These are phyloP conservation scores for Phyllotis vaccarum DNA, from an alignment of 2,797 vertebrate species.

Conservation along the genomic window DNA sequence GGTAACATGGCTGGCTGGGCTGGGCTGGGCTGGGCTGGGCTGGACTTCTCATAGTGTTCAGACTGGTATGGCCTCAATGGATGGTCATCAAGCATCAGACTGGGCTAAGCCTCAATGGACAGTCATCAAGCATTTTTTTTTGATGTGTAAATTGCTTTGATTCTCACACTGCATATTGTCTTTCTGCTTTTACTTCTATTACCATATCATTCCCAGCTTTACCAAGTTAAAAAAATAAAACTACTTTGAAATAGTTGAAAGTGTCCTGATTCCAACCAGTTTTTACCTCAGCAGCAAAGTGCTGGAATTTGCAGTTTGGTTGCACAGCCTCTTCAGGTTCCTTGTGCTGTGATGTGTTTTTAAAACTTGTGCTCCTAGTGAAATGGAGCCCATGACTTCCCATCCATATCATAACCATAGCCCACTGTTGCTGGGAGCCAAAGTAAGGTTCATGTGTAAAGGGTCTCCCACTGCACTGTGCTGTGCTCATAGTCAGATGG, in stretches of 20 bases:
- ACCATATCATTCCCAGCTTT: background rate
- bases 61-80: background rate
- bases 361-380: background rate
- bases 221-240: background rate
- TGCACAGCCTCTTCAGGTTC: background rate
- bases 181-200: constrained; percentile 1
- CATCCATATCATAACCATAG: background rate
- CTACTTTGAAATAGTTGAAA: background rate
- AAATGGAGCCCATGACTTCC: background rate
- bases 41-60: rapidly evolving
- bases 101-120: background rate
- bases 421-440: background rate
- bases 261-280: background rate
- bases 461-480: background rate
- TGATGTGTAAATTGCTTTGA: background rate
- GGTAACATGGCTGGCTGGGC: constrained; percentile 87
- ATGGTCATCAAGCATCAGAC: background rate
- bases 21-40: too few relatives aligned
- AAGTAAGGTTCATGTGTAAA: background rate
- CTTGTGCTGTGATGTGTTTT: background rate
- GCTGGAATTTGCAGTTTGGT: background rate
- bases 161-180: background rate
- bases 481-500: background rate
- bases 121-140: background rate
- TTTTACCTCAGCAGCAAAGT: background rate